Evolutionary conservation across 2,888 invertebrate genomes (phyloP).

Genomic region (Augiades crinisus): DNA sequence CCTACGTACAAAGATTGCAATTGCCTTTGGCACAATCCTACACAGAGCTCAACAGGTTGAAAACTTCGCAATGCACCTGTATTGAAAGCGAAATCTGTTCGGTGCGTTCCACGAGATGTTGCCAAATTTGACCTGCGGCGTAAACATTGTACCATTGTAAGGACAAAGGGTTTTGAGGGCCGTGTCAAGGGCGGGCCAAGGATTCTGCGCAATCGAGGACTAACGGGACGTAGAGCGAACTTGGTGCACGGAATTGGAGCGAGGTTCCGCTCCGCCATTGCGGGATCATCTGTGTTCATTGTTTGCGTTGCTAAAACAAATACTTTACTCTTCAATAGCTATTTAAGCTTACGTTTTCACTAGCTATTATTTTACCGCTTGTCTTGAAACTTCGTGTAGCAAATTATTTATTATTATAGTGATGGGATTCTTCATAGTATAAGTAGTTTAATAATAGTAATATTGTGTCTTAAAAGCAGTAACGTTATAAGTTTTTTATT

Average conservation of each 20-base stretch:
- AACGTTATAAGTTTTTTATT: too few relatives aligned
- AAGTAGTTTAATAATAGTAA: too few relatives aligned
- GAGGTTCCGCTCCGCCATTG: constrained; percentile 31
- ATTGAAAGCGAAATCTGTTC: constrained; percentile 8
- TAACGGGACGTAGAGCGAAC: constrained; percentile 33
- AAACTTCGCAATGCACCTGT: background rate
- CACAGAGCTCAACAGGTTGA: constrained; percentile 9
- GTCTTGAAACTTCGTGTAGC: too few relatives aligned
- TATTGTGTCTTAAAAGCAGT: too few relatives aligned
- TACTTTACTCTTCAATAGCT: too few relatives aligned
- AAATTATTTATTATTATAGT: too few relatives aligned
- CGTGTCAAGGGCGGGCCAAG: constrained; percentile 72
- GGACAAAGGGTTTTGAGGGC: constrained; percentile 64
- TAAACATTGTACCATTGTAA: constrained; percentile 37
- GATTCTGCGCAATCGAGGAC: constrained; percentile 68
- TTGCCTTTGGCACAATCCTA: background rate
- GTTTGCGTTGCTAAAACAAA: background rate
- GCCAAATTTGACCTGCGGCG: constrained; percentile 11
- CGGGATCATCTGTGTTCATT: background rate
- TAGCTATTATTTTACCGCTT: too few relatives aligned
- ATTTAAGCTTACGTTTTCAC: too few relatives aligned
- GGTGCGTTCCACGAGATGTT: background rate
- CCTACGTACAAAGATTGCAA: too few relatives aligned
- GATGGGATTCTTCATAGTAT: too few relatives aligned
- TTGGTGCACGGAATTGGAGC: constrained; percentile 42